These are phyloP conservation scores for Ophion ellenae DNA, from an alignment of 2,888 invertebrate species.

Conservation along the genomic window DNA sequence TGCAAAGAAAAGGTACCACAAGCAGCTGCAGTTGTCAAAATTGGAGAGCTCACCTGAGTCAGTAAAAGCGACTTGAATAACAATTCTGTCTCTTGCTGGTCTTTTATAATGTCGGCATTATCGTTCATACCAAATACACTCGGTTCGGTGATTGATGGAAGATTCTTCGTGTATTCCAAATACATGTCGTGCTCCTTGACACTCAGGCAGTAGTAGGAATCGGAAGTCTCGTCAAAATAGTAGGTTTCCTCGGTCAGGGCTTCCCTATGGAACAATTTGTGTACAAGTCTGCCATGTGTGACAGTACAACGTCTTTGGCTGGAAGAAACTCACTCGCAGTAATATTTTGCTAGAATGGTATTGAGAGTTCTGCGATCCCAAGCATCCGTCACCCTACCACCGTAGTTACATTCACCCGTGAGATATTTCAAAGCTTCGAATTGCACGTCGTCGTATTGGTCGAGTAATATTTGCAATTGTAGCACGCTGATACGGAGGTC, in stretches of 20 bases:
- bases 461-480: slow-evolving; percentile 94
- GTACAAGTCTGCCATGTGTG: background rate
- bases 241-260: slow-evolving; percentile 73
- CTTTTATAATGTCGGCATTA: slow-evolving; percentile 96
- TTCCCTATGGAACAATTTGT: slow-evolving; percentile 71
- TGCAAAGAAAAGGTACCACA: background rate
- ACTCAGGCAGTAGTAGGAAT: slow-evolving; percentile 89
- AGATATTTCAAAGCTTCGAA: slow-evolving; percentile 95
- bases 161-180: slow-evolving; percentile 87
- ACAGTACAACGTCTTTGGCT: background rate
- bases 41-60: slow-evolving; percentile 88
- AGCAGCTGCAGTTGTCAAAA: background rate
- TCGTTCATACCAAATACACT: slow-evolving; percentile 96
- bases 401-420: slow-evolving; percentile 98
- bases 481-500: slow-evolving; percentile 95
- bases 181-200: slow-evolving; percentile 90
- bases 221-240: slow-evolving; percentile 76
- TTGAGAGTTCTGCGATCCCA: slow-evolving; percentile 95
- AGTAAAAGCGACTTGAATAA: slow-evolving; percentile 90
- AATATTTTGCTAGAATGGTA: slow-evolving; percentile 93
- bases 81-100: slow-evolving; percentile 93
- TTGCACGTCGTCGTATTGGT: slow-evolving; percentile 92
- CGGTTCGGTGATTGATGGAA: slow-evolving; percentile 92
- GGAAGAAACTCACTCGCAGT: slow-evolving; percentile 87
- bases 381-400: slow-evolving; percentile 97